Evolutionary conservation across 2,797 vertebrate species (phyloP).

Genomic region (Furcifer pardalis): DNA sequence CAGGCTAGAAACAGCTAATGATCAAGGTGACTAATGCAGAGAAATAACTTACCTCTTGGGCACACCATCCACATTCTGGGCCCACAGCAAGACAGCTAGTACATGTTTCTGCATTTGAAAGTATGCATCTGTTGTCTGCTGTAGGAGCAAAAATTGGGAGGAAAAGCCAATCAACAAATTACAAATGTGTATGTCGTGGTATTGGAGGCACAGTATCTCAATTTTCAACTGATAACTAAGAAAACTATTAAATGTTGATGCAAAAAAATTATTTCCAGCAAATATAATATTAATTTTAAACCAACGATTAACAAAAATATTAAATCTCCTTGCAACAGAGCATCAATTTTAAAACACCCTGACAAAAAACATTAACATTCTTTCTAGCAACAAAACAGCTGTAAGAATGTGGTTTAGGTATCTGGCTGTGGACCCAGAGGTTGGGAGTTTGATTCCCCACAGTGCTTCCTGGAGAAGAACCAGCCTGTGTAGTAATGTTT

Average conservation of each 20-base stretch:
- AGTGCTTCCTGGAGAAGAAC: too few relatives aligned
- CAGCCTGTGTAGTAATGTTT: too few relatives aligned
- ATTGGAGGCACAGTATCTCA: not conserved
- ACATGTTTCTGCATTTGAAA: conserved; percentile 83
- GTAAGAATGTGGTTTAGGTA: too few relatives aligned
- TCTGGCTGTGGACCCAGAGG: too few relatives aligned
- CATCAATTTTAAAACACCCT: too few relatives aligned
- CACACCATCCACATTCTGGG: conserved; percentile 96
- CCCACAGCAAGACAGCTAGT: conserved; percentile 87
- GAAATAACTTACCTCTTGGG: conserved; percentile 85
- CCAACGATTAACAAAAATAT: conserved; percentile 36
- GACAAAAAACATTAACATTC: not conserved
- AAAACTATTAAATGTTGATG: not conserved
- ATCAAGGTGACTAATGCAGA: conserved; percentile 45
- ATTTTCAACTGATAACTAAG: too few relatives aligned
- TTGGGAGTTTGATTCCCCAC: too few relatives aligned
- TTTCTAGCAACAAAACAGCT: conserved; percentile 35
- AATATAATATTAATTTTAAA: too few relatives aligned
- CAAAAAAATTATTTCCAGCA: not conserved
- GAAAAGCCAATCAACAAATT: conserved; percentile 50
- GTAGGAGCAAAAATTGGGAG: conserved; percentile 54
- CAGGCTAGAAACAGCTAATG: conserved; percentile 33
- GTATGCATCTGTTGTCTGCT: conserved; percentile 86
- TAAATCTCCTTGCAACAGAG: not conserved
- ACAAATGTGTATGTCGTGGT: not conserved